Evolutionary conservation across 2,888 invertebrate species (phyloP).

Genomic region (Chymomyza amoena): DNA sequence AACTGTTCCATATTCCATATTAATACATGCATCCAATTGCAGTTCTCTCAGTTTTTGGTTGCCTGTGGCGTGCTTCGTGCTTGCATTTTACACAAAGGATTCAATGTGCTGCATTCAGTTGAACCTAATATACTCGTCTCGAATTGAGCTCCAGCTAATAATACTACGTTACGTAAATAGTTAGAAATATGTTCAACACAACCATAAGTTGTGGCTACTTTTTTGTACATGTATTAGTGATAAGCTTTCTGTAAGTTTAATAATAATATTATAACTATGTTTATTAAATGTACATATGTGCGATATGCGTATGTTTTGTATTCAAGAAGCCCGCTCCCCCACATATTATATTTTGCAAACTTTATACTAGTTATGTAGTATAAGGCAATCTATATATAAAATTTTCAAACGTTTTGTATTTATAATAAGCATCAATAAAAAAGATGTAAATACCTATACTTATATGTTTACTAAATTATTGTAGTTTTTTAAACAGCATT

Average conservation of each 20-base stretch:
- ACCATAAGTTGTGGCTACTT: neutral
- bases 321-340: neutral
- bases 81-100: conserved; percentile 92
- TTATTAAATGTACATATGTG: neutral
- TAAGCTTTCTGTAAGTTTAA: neutral
- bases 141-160: conserved; percentile 51
- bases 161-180: neutral
- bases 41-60: conserved; percentile 93
- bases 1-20: conserved; percentile 61
- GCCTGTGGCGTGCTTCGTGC: conserved; percentile 88
- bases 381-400: too few species aligned
- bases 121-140: conserved; percentile 81
- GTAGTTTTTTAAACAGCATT: too few species aligned
- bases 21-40: conserved; percentile 58
- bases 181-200: neutral
- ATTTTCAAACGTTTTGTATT: neutral
- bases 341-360: too few species aligned
- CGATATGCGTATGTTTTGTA: neutral
- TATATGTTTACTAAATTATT: neutral
- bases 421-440: neutral
- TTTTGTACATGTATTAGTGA: neutral
- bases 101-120: conserved; percentile 86
- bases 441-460: neutral
- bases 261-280: neutral
- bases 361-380: too few species aligned